Evolutionary conservation across 2,888 invertebrate species (phyloP), one percentile per base, ranked within the genome.

Genomic region (Acanthoscelides obtectus): DNA sequence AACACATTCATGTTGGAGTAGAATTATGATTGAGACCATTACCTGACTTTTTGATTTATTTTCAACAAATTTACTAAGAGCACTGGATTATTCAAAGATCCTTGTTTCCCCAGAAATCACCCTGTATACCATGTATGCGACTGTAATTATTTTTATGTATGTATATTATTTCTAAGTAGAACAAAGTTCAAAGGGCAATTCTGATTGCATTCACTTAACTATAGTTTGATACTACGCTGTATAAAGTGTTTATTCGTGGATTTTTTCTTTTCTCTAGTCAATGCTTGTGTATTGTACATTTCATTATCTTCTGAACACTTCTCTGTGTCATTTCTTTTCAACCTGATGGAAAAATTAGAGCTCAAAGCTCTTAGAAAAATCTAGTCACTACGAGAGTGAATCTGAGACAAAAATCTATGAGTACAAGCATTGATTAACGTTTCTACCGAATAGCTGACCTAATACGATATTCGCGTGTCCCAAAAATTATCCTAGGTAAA

Each of bases 141-240:
- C 72, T 75, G 74, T 75, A 75, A 73, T 74, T 74, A 73, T 69
- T 69, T 67, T 72, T 72, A 45, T 45, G 45, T 45, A 45, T 45
- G 45, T 45, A 73, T 72, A 71, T 70, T 71, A 69, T 66, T 71
- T 25, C 27, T 27, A 70, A 69, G 68, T 71, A 70, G 74, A 75
- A 73, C 74, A 71, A 73, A 75, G 74, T 73, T 73, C 72, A 68
- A 71, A 27, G 25, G 45, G 45, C 45, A 45, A 45, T 45, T 45
- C 45, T 12, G 45, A 45, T 45, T 45, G 45, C 45, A 45, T 45
- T 45, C 45, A 6, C 45, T 45, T 45, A 45, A 45, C 17, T 45
- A 45, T 45, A 45, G 45, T 45, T 45, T 45, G 45, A 45, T 45
- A 45, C 6, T 45, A 45, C 17, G 45, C 12, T 45, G 45, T 45